Base-by-base conservation (phyloP, 2,113 vertebrate genomes). In the Apeltes quadracus region DNA sequence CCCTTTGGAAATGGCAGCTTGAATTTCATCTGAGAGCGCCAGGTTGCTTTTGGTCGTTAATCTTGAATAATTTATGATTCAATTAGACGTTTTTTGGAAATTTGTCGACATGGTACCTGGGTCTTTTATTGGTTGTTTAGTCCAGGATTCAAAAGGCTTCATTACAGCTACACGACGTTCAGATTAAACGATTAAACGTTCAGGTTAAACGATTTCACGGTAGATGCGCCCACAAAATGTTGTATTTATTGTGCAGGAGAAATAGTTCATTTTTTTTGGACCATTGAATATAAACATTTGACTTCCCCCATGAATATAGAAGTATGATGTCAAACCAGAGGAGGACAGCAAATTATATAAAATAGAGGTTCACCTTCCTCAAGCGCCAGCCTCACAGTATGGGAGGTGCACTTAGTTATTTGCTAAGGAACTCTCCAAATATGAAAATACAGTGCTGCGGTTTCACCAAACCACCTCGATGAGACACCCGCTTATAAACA, bases 21-120 rank as follows among this genome's bases (percentile, higher is more conserved):
- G 41, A 81, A 72, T 48, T 69, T 69, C 44, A 54, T 65, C 56
- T 75, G 13, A 67, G 43, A 78, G 46, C 18, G 8, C 65, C 65
- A 32, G 61, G 65, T 69, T 61, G 73, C 54, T 61, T 77, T 84
- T 62, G 50, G 55, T 34, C 75, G 64, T 69, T 78, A 16, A n/a
- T 25, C 23, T 72, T 2, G 25, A 69, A 73, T 81, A 82, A 38
- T 36, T 54, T 48, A 64, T 61, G 41, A 81, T 75, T 63, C n/a
- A 70, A 50, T 29, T 44, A 73, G 63, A 84, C 23, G 4, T 68
- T 43, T n/a, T 54, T 67, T 39, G 67, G 84, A 82, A 76, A 83
- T 62, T 53, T 54, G 18, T 53, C 6, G 6, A 14, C 18, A 29
- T 3, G 11, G 22, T 23, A 51, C 25, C 46, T 63, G 61, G 41